Evolutionary conservation across 2,113 vertebrate species (phyloP), one percentile per base, ranked within the genome.

Genomic region (Henicopernis longicauda): DNA sequence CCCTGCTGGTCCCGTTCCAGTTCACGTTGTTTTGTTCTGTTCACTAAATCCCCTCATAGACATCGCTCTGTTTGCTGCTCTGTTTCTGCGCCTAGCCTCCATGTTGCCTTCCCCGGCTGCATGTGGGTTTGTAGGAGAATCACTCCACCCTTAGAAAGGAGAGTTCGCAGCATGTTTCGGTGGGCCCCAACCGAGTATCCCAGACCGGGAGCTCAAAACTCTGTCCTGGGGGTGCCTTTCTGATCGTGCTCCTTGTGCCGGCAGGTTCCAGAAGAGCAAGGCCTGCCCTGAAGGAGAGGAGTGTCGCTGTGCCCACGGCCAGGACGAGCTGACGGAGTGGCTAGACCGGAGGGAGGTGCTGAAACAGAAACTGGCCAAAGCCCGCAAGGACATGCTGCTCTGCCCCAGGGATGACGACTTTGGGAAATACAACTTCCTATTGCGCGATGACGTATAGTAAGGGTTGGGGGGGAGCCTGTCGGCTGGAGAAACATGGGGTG

Each of bases 361-460:
- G 97, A 98, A 98, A 86, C 98, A 98, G 96, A 99, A 99, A 94
- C 96, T 99, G 94, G 98, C 98, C 96, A 99, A 98, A 97, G 99
- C 99, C 73, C 98, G 99, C 70, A 98, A 99, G 36, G 99, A 99
- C 95, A 98, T 98, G 99, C 98, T 99, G 54, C 98, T 99, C 84
- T 99, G 99, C 86, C 98, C 99, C 1, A 98, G 97, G 47, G 99
- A 99, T 31, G 95, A 98, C 1, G 98, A 99, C 98, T 99, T 99
- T 2, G 99, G 99, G 95, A 99, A 99, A 98, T 99, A 99, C 97
- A 99, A 98, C 98, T 99, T 99, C 97, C 96, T 99, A 90, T 98
- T 99, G 94, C 97, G 98, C 88, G 98, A 99, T 79, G 98, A 93
- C 0, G 81, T 97, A 79, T 97, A 97, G 94, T 82, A 18, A 54